Evolutionary conservation across 2,888 invertebrate genomes (phyloP).

Genomic region (Tipula confusa): DNA sequence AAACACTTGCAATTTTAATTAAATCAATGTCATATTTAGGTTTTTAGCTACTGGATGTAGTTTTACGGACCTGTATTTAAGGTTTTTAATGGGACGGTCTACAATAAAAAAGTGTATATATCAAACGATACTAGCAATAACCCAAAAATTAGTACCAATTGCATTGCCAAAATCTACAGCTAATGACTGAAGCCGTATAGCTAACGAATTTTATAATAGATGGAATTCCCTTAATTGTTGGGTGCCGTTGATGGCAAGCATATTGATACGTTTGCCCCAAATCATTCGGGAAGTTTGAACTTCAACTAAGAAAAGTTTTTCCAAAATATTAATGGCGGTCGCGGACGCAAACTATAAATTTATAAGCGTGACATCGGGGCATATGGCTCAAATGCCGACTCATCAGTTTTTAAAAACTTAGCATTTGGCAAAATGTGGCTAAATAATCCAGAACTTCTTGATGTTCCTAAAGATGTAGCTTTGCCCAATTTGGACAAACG

Average conservation of each 20-base stretch:
- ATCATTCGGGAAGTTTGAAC: not conserved
- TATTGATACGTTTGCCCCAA: not conserved
- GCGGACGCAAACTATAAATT: not conserved
- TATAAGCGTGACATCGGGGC: constrained; percentile 9
- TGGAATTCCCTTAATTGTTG: too few relatives aligned
- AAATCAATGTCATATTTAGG: too few relatives aligned
- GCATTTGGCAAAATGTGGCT: not conserved
- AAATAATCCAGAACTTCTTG: not conserved
- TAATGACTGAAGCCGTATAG: too few relatives aligned
- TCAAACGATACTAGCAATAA: too few relatives aligned
- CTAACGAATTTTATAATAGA: too few relatives aligned
- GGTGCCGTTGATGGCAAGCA: not conserved
- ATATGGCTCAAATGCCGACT: not conserved
- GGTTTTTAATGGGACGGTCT: too few relatives aligned
- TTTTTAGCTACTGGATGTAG: too few relatives aligned
- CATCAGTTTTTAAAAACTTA: not conserved
- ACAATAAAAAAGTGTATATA: too few relatives aligned
- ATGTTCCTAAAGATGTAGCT: not conserved
- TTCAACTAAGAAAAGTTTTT: not conserved
- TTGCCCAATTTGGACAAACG: not conserved
- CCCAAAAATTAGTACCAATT: too few relatives aligned
- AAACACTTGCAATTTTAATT: too few relatives aligned
- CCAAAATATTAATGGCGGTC: not conserved
- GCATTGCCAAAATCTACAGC: too few relatives aligned
- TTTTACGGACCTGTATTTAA: too few relatives aligned